Evolutionary conservation across 2,113 vertebrate species (phyloP), one percentile per base, ranked within the genome.

Genomic region (Callopanchax toddi): DNA sequence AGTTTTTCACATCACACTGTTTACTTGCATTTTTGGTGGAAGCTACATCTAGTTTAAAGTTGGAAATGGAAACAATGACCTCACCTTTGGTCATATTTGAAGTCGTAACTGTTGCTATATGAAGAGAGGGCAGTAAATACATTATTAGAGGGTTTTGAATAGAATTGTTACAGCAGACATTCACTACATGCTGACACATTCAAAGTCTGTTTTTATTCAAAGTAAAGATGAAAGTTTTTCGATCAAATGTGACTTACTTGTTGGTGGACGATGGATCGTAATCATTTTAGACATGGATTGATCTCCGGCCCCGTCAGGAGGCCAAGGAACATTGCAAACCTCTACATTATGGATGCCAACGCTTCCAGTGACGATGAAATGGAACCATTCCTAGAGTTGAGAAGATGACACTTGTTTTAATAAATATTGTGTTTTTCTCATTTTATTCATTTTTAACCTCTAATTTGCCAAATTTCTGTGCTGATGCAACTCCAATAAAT

Each of bases 331-430:
- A 60, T 83, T 86, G 11, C 4, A 16, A 53, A 3, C 79, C 0
- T 51, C 1, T 21, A 81, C 20, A 0, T 0, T 0, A 16, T 0
- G 2, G 0, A 0, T 0, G 1, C 80, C 84, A 16, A 1, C 0
- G 0, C 0, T 5, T 11, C 9, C 44, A 0, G 6, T 2, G 20
- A 43, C 6, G 11, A 63, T 36, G 61, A 55, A 84, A 82, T 83
- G 39, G 73, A 94, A 94, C 25, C 72, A 84, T 86, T 74, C 86
- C 93, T 94, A 78, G 44, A 60, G 43, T 44, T 11, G n/a, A 79
- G 13, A 79, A 74, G 3, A 78, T 6, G 7, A 63, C 1, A 59
- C 13, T 18, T 4, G 36, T 16, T 48, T 2, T 7, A 54, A 9
- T 16, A 0, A 34, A 32, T 6, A 26, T 3, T n/a, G n/a, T n/a